Evolutionary conservation across 2,888 invertebrate genomes (phyloP).

Genomic region (Pterostichus madidus): DNA sequence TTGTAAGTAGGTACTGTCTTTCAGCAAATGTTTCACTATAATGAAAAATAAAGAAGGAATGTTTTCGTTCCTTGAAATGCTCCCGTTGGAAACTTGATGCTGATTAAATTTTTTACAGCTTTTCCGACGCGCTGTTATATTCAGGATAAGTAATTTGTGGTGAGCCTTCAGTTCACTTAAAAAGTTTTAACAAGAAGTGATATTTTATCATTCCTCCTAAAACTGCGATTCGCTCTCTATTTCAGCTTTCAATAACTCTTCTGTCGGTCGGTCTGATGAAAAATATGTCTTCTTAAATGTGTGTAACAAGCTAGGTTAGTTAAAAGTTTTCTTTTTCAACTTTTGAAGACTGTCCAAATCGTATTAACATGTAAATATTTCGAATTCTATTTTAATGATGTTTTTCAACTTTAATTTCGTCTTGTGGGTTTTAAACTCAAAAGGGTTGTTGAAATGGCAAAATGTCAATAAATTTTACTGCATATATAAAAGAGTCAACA

Average conservation of each 20-base stretch:
- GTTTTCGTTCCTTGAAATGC: conserved; percentile 34
- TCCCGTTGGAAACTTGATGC: conserved; percentile 30
- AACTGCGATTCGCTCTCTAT: conserved; percentile 7
- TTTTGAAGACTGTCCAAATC: conserved; percentile 6
- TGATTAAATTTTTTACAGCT: conserved; percentile 55
- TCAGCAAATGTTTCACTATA: conserved; percentile 16
- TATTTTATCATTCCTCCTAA: conserved; percentile 21
- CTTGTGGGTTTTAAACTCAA: neutral
- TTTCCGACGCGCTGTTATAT: conserved; percentile 26
- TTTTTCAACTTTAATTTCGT: neutral
- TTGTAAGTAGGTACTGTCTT: neutral
- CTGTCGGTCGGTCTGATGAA: neutral
- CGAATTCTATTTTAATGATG: conserved; percentile 32
- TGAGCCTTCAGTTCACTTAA: conserved; percentile 11
- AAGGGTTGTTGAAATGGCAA: too few relatives aligned
- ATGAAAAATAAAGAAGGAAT: conserved; percentile 48
- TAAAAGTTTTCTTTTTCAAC: conserved; percentile 14
- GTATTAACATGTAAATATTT: conserved; percentile 22
- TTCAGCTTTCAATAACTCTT: conserved; percentile 8
- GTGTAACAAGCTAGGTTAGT: conserved; percentile 1
- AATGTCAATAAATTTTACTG: too few relatives aligned
- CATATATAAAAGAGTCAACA: too few relatives aligned
- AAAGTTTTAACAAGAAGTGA: conserved; percentile 31
- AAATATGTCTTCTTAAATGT: conserved; percentile 17
- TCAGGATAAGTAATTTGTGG: conserved; percentile 44